Evolutionary conservation across 2,113 vertebrate species (phyloP), one percentile per base, ranked within the genome.

Genomic region (Grus americana): DNA sequence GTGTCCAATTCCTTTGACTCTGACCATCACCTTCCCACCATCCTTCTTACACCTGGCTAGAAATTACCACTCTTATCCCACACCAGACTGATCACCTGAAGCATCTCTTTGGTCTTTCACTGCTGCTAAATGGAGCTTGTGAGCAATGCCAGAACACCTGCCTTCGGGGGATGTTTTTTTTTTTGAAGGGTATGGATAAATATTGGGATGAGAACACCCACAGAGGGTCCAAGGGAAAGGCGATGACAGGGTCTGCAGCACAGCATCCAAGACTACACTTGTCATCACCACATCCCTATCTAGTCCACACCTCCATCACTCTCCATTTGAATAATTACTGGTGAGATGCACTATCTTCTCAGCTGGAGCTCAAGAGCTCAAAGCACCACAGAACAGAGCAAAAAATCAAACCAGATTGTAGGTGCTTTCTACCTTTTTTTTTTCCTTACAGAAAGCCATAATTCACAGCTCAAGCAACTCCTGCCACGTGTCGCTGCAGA

Each of bases 261-360:
- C 42, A 78, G 42, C 29, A 70, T 62, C 32, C 1, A 3, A 44
- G 30, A 74, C 68, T 2, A 18, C 11, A 8, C 16, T 49, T 2
- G 0, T 40, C 38, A 10, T 34, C 12, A 1, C 20, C 9, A 7
- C 32, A 52, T 29, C 66, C 66, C 65, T 9, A 2, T 54, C 46
- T 3, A 4, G 26, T 19, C 38, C 63, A 38, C 49, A 29, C 15
- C 21, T 27, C 38, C 32, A 23, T 1, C 0, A 0, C 72, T 54
- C 72, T 68, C 52, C 12, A 3, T 50, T 42, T 76, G 6, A 67
- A 7, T 10, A 52, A 68, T 9, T 55, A 42, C 59, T 0, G 0
- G 9, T 20, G 34, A 55, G 62, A 63, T 68, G 71, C 70, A 74
- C 26, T 16, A 59, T 4, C 27, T 7, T 27, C 7, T 44, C 7